Conservation (phyloP, 1,140 invertebrate genomes). For the Pogonomyrmex californicus region DNA sequence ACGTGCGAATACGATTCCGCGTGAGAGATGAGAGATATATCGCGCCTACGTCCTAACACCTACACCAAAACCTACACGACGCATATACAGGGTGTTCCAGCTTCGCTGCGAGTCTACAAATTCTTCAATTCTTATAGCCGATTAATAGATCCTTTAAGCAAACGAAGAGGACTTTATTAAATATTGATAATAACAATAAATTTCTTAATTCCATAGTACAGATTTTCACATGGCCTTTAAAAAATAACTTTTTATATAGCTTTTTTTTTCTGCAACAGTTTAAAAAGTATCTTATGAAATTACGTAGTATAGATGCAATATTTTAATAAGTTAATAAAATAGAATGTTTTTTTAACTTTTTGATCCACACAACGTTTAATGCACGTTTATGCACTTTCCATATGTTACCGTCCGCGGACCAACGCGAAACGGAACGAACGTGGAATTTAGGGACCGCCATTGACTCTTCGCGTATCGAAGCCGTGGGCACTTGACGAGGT, state of each 20-base stretch:
- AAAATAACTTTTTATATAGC: neutral
- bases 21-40: constrained; percentile 75
- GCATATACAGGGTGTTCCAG: constrained; percentile 1
- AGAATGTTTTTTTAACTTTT: neutral
- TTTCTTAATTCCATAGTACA: too few relatives aligned
- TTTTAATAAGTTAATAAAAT: constrained; percentile 5
- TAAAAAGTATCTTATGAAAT: too few relatives aligned
- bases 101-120: neutral
- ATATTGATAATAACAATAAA: too few relatives aligned
- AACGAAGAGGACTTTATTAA: too few relatives aligned
- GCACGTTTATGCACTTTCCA: neutral
- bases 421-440: neutral
- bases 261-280: neutral
- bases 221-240: too few relatives aligned
- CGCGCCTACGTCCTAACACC: constrained; percentile 80
- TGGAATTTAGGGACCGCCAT: constrained; percentile 24
- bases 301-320: neutral
- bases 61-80: constrained; percentile 70
- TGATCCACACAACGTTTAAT: neutral
- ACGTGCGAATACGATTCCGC: constrained; percentile 63
- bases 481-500: constrained; percentile 50
- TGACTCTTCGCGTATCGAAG: constrained; percentile 41
- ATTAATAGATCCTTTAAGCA: neutral
- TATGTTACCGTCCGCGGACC: neutral
- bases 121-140: neutral